These are phyloP conservation scores for Tubiluchus corallicola DNA, from an alignment of 2,888 invertebrate species.

Conservation along the genomic window DNA sequence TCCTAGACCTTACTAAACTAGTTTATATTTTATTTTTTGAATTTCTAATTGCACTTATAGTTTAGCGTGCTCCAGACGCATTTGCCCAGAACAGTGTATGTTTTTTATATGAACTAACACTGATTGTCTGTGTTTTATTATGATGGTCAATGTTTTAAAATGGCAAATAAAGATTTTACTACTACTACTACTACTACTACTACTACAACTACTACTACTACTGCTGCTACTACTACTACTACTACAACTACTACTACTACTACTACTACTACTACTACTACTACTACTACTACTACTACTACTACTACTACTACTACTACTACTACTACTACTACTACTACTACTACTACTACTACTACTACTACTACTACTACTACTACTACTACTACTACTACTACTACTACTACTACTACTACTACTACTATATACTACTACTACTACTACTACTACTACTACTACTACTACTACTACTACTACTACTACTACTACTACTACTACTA, in stretches of 20 bases:
- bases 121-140: too few relatives aligned
- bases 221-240: conserved; percentile 9
- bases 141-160: too few relatives aligned
- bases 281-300: conserved; percentile 11
- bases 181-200: conserved; percentile 11
- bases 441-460: conserved; percentile 14
- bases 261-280: conserved; percentile 11
- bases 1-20: too few relatives aligned
- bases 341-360: conserved; percentile 10
- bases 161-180: too few relatives aligned
- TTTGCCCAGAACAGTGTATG: too few relatives aligned
- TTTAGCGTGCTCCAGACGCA: too few relatives aligned
- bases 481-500: conserved; percentile 14
- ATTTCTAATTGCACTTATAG: too few relatives aligned
- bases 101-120: too few relatives aligned
- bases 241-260: conserved; percentile 10
- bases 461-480: conserved; percentile 15
- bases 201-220: conserved; percentile 11
- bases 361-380: conserved; percentile 10
- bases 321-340: conserved; percentile 10
- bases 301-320: conserved; percentile 9
- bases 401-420: conserved; percentile 11
- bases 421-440: too few relatives aligned
- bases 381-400: conserved; percentile 8
- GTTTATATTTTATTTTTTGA: too few relatives aligned